These are phyloP conservation scores for Lepisosteus oculatus DNA, from an alignment of 2,113 vertebrate species.

Conservation along the genomic window DNA sequence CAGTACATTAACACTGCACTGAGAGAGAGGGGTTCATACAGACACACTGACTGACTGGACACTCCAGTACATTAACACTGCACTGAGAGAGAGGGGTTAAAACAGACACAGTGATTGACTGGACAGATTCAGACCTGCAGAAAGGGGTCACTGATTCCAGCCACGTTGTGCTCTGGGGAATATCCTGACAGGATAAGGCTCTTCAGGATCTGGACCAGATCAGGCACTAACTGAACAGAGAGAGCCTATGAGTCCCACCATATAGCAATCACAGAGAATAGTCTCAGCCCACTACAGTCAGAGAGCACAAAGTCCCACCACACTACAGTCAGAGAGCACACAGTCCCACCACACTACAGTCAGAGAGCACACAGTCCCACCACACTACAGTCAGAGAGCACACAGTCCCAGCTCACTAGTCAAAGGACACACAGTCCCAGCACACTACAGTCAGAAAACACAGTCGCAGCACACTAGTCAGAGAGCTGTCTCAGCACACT, in stretches of 20 bases:
- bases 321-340: neutral
- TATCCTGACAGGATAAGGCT: constrained; percentile 76
- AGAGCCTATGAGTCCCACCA: neutral
- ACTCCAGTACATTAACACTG: no score
- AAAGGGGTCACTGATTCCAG: constrained; percentile 84
- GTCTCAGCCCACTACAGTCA: neutral
- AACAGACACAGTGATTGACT: neutral
- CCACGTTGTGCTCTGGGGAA: constrained; percentile 78
- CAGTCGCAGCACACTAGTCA: no score
- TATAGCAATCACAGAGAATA: no score
- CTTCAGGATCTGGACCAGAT: constrained; percentile 77
- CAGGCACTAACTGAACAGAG: constrained; percentile 68
- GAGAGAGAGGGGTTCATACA: neutral
- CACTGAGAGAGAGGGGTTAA: neutral
- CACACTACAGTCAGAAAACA: no score
- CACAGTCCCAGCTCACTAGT: no score
- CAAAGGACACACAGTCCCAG: no score
- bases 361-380: no score
- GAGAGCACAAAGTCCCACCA: neutral
- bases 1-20: no score
- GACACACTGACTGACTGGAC: neutral
- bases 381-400: no score
- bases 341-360: neutral
- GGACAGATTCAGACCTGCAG: constrained; percentile 68
- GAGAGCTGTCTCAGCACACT: no score